Conservation (phyloP, 2,797 vertebrate species). For the Australoheros facetus region DNA sequence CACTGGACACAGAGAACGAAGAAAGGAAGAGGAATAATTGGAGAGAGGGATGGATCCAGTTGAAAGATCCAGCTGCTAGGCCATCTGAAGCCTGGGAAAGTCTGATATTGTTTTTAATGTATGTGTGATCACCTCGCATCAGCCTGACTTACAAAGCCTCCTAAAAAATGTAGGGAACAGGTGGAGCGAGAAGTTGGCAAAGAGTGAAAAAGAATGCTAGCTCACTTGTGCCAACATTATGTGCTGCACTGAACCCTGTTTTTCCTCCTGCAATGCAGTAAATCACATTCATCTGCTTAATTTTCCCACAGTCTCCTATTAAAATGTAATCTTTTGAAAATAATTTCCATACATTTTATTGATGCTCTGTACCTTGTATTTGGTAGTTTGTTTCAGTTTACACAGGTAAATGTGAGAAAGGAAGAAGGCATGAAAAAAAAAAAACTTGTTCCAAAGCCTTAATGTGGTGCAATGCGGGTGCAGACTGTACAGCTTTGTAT, state of each 20-base stretch:
- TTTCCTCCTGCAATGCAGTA: conserved; percentile 30
- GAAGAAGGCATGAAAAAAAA: conserved; percentile 4
- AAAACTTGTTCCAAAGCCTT: conserved; percentile 41
- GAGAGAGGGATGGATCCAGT: conserved; percentile 65
- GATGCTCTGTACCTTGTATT: background rate
- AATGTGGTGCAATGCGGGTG: conserved; percentile 71
- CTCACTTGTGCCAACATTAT: conserved; percentile 65
- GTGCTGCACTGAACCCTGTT: conserved; percentile 53
- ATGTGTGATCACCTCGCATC: conserved; percentile 67
- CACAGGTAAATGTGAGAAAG: conserved; percentile 28
- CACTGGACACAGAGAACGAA: conserved; percentile 50
- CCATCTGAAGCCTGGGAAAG: conserved; percentile 87
- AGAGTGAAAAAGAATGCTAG: conserved; percentile 64
- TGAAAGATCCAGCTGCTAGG: conserved; percentile 86
- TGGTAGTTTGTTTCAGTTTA: conserved; percentile 17
- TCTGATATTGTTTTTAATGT: conserved; percentile 71
- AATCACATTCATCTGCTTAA: conserved; percentile 50
- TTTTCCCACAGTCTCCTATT: conserved; percentile 42
- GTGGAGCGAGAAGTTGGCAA: conserved; percentile 71
- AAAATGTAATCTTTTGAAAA: conserved; percentile 12
- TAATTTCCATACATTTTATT: conserved; percentile 3
- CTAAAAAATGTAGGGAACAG: conserved; percentile 71
- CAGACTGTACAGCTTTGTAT: conserved; percentile 52
- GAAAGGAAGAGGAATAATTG: conserved; percentile 52
- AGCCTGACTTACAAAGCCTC: conserved; percentile 70